Percentiles rank a stretch among this genome's conserved stretches.
phyloP scores from a whole-genome alignment of 2,797 vertebrate species.

The Anguilla megastoma region DNA sequence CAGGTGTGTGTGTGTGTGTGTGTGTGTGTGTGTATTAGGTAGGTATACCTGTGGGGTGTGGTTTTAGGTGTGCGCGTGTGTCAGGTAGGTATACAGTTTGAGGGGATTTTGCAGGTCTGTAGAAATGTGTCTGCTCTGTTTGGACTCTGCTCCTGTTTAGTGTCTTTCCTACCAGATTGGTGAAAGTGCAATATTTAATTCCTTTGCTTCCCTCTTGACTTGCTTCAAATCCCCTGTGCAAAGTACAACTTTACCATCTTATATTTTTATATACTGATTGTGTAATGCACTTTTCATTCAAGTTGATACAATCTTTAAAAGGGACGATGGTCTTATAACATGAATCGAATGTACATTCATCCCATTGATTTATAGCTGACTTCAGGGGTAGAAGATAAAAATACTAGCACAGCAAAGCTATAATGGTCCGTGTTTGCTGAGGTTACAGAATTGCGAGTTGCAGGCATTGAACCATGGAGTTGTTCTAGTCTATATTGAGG shows the following conservation, averaged over 20 bases:
- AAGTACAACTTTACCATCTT: slow-evolving; percentile 30
- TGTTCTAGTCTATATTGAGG: slow-evolving; percentile 3
- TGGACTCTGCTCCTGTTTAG: slow-evolving; percentile 10
- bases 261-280: slow-evolving; percentile 40
- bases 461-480: slow-evolving; percentile 20
- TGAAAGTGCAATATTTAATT: slow-evolving; percentile 38
- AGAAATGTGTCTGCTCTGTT: not conserved
- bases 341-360: slow-evolving; percentile 20
- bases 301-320: slow-evolving; percentile 25
- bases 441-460: slow-evolving; percentile 26
- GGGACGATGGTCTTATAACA: slow-evolving; percentile 25
- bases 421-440: slow-evolving; percentile 4
- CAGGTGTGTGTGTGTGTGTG: not conserved
- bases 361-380: slow-evolving; percentile 21
- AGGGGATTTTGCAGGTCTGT: not conserved
- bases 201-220: slow-evolving; percentile 11
- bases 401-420: not conserved
- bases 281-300: slow-evolving; percentile 22
- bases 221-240: slow-evolving; percentile 12
- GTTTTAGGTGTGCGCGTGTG: not conserved
- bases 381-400: slow-evolving; percentile 31
- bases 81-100: not conserved
- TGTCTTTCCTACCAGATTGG: slow-evolving; percentile 33
- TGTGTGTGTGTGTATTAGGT: not conserved
- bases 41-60: not conserved